phyloP scores from a whole-genome alignment of 2,113 vertebrate genomes.

The Orthonyx spaldingii region DNA sequence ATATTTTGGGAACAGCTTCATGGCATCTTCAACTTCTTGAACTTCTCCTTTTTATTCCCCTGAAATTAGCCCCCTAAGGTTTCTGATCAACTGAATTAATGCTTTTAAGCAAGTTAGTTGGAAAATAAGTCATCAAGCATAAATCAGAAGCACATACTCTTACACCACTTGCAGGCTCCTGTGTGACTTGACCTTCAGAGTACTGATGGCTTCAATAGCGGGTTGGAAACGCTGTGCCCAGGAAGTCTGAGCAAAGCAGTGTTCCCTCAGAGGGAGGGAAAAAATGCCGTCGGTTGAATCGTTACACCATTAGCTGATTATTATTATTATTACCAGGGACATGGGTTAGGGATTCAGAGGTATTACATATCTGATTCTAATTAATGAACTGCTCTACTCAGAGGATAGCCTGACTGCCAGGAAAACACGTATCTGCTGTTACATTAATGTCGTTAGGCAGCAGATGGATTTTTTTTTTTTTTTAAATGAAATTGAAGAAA shows the following conservation, averaged over 20 bases:
- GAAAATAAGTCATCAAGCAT: not conserved
- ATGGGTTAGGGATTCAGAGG: not conserved
- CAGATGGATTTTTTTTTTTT: not conserved
- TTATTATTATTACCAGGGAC: not conserved
- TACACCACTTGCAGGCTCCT: not conserved
- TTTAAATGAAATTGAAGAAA: not conserved
- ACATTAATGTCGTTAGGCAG: not conserved
- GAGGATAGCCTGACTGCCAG: not conserved
- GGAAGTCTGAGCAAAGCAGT: not conserved
- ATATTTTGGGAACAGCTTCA: not conserved
- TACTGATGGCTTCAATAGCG: not conserved
- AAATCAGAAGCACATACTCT: not conserved
- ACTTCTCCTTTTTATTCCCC: not conserved
- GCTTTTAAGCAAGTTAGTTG: not conserved
- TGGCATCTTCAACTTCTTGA: not conserved
- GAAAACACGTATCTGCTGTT: not conserved
- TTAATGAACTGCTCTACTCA: not conserved
- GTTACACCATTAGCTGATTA: not conserved
- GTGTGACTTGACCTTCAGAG: not conserved
- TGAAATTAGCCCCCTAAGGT: not conserved
- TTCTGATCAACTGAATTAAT: not conserved
- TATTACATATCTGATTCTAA: not conserved
- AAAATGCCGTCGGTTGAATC: accelerated
- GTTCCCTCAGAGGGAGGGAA: not conserved
- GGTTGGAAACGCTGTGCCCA: not conserved